phyloP scores from a whole-genome alignment of 1,140 invertebrate species.

The Fragariocoptes setiger region DNA sequence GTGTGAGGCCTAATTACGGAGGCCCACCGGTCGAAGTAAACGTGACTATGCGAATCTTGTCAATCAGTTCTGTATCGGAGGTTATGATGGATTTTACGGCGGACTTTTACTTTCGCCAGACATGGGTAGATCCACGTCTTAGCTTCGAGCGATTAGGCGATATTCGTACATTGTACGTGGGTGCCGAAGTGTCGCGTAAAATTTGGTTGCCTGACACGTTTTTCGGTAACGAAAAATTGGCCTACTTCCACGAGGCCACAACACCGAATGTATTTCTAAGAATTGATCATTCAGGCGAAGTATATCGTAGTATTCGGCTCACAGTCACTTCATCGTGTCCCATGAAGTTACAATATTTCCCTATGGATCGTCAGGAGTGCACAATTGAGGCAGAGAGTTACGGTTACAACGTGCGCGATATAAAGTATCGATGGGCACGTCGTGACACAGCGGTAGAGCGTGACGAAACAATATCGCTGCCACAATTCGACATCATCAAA shows the following conservation, averaged over 20 bases:
- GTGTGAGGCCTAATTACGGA: constrained; percentile 17
- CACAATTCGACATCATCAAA: not conserved
- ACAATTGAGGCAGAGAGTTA: constrained; percentile 22
- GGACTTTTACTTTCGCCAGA: constrained; percentile 93
- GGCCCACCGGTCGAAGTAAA: constrained; percentile 77
- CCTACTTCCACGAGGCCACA: constrained; percentile 84
- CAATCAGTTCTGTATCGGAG: constrained; percentile 91
- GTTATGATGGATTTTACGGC: constrained; percentile 96
- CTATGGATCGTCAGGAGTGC: constrained; percentile 19
- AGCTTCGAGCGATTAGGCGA: constrained; percentile 17
- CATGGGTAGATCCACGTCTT: constrained; percentile 59
- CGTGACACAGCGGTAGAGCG: not conserved
- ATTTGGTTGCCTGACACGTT: constrained; percentile 91
- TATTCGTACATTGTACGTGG: constrained; percentile 18
- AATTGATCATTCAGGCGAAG: constrained; percentile 67
- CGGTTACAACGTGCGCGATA: not conserved
- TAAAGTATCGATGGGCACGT: not conserved
- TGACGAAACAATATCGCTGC: not conserved
- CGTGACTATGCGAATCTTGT: constrained; percentile 89
- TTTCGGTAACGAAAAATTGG: constrained; percentile 87
- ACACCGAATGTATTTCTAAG: constrained; percentile 85
- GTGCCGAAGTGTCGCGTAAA: constrained; percentile 46
- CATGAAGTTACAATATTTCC: constrained; percentile 18
- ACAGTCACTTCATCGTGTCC: constrained; percentile 3
- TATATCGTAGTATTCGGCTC: constrained; percentile 63